Evolutionary conservation across 2,797 vertebrate genomes (phyloP), one percentile per base, ranked within the genome.

Genomic region (Xenopus petersii): DNA sequence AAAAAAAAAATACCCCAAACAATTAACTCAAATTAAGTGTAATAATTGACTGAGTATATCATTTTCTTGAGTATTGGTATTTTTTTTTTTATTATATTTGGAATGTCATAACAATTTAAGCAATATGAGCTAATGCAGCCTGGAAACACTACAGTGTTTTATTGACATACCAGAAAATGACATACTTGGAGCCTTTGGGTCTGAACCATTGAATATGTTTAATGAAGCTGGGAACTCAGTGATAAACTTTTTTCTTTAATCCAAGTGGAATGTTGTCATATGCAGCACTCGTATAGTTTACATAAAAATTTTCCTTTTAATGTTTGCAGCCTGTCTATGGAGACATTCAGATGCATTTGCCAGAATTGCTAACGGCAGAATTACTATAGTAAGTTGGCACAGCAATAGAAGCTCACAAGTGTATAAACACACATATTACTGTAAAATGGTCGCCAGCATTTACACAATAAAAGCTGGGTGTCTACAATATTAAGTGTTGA

Each of bases 81-180:
- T 42, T 67, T 67, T 77, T 77, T 67, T 67, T 77, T 77, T 67
- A 77, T 77, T 72, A 72, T n/a, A 67, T 77, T 67, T 77, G 64
- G 75, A 56, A 77, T 72, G 66, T 72, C 16, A 72, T 15, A 67
- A 63, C 65, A 72, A 51, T 71, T 67, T 51, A 17, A 77, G 56
- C 48, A 66, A 48, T 63, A 56, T 77, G 58, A 77, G 70, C 30
- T 72, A 72, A 77, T 67, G 70, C 75, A 77, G 70, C 63, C 58
- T 71, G 24, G 11, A 71, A 76, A 67, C 54, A n/a, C 64, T 62
- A 56, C 47, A 58, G 60, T 70, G 64, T 75, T 75, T 75, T 75
- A 75, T 70, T 70, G 74, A 72, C 70, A 77, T 67, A 77, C 47
- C 5, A 77, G 69, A 72, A 67, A 72, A 77, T 72, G 15, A 67